Conservation (phyloP, 2,888 invertebrate genomes). For the Cybosia mesomella region DNA sequence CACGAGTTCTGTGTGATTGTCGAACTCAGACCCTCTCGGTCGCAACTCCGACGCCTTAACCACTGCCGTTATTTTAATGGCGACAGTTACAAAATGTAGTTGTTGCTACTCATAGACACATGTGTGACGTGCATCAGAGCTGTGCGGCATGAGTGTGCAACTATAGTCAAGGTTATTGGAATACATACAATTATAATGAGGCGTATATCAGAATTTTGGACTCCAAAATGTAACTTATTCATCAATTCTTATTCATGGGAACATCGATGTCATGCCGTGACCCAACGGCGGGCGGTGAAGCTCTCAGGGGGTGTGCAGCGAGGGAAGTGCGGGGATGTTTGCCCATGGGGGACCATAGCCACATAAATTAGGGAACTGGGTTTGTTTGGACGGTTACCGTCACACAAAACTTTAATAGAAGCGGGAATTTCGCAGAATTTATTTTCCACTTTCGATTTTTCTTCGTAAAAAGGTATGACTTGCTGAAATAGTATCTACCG, state of each 20-base stretch:
- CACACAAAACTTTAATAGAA: not conserved
- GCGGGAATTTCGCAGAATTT: not conserved
- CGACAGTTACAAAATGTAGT: not conserved
- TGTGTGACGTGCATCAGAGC: not conserved
- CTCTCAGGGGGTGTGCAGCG: not conserved
- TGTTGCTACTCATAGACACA: too few relatives aligned
- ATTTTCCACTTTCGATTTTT: not conserved
- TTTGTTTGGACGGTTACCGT: constrained; percentile 9
- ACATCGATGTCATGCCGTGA: constrained; percentile 15
- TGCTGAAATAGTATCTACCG: not conserved
- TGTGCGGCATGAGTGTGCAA: constrained; percentile 10
- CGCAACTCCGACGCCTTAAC: not conserved
- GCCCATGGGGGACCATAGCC: not conserved
- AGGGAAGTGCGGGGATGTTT: not conserved
- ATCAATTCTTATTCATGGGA: constrained; percentile 19
- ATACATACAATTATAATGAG: constrained; percentile 23
- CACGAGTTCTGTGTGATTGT: not conserved
- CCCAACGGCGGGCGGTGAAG: not conserved
- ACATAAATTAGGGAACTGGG: constrained; percentile 7
- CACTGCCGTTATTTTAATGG: not conserved
- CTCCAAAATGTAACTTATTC: constrained; percentile 12
- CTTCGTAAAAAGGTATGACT: not conserved
- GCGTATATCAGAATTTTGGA: constrained; percentile 11
- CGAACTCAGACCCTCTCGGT: not conserved
- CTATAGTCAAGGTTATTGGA: constrained; percentile 16